These are phyloP conservation scores for Hypotaenidia okinawae DNA, from an alignment of 2,797 vertebrate genomes.

Conservation along the genomic window DNA sequence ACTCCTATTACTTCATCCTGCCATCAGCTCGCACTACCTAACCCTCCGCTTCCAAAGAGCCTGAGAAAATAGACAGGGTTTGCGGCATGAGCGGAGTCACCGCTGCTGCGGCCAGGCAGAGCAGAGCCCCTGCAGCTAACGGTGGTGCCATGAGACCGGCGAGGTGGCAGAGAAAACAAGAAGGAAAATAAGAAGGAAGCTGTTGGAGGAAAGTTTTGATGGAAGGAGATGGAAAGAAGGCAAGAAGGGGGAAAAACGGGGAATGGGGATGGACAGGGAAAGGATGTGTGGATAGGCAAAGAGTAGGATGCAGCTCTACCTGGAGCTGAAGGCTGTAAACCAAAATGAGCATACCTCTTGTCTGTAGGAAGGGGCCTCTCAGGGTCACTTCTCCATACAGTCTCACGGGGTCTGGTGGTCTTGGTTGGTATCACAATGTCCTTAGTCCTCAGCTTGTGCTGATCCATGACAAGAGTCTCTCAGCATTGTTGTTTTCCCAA, in stretches of 20 bases:
- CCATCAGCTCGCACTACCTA: conserved; percentile 27
- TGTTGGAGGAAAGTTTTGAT: background rate
- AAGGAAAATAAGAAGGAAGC: background rate
- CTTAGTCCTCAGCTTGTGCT: background rate
- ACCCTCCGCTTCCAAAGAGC: conserved; percentile 34
- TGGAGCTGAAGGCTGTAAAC: background rate
- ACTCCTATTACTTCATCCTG: conserved; percentile 60
- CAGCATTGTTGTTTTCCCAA: background rate
- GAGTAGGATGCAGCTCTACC: background rate
- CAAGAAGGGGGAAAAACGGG: background rate
- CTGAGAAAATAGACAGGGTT: conserved; percentile 44
- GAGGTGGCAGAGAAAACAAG: conserved; percentile 17
- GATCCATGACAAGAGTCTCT: background rate
- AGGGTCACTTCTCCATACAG: background rate
- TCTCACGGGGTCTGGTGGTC: background rate
- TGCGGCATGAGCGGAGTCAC: background rate
- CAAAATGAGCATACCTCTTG: background rate
- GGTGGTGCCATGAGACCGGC: background rate
- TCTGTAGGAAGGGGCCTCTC: background rate
- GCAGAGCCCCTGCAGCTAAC: background rate
- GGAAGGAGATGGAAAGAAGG: background rate
- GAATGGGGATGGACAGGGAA: background rate
- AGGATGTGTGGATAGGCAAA: background rate
- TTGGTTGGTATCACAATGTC: background rate
- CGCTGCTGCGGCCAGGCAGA: background rate